phyloP scores from a whole-genome alignment of 2,113 vertebrate species.

The Rhea pennata region DNA sequence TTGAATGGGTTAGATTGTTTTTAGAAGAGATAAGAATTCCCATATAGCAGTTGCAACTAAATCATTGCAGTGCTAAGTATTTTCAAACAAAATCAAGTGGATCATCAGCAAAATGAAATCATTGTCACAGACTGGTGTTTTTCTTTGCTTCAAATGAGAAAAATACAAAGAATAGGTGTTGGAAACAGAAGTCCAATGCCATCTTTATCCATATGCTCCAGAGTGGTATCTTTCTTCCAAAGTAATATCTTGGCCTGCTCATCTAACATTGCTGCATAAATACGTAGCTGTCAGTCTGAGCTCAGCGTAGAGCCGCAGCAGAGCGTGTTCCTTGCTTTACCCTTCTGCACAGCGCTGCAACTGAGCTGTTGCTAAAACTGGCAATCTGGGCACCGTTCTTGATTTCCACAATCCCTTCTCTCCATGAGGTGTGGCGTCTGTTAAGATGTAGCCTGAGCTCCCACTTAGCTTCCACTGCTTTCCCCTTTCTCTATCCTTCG shows the following conservation, averaged over 20 bases:
- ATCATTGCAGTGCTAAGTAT: background rate
- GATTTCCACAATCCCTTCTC: background rate
- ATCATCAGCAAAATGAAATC: slow-evolving; percentile 28
- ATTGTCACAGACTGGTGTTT: background rate
- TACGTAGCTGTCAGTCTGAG: background rate
- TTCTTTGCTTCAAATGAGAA: slow-evolving; percentile 28
- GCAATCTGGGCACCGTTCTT: background rate
- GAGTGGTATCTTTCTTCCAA: slow-evolving; percentile 22
- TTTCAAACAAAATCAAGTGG: slow-evolving; percentile 24
- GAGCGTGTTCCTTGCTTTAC: background rate
- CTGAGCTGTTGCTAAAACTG: background rate
- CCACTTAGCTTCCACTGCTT: background rate
- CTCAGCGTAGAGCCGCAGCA: background rate
- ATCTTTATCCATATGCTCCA: slow-evolving; percentile 26
- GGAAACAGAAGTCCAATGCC: slow-evolving; percentile 10
- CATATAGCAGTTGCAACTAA: background rate
- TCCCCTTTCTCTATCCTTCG: background rate
- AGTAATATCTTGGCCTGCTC: background rate
- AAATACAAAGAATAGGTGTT: slow-evolving; percentile 38
- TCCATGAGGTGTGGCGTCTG: background rate
- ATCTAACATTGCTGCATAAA: background rate
- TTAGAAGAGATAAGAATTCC: background rate
- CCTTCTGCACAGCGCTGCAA: background rate
- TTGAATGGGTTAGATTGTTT: background rate
- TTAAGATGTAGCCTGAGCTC: background rate